Evolutionary conservation across 2,888 invertebrate species (phyloP), one percentile per base, ranked within the genome.

Genomic region (Yponomeuta malinellus): DNA sequence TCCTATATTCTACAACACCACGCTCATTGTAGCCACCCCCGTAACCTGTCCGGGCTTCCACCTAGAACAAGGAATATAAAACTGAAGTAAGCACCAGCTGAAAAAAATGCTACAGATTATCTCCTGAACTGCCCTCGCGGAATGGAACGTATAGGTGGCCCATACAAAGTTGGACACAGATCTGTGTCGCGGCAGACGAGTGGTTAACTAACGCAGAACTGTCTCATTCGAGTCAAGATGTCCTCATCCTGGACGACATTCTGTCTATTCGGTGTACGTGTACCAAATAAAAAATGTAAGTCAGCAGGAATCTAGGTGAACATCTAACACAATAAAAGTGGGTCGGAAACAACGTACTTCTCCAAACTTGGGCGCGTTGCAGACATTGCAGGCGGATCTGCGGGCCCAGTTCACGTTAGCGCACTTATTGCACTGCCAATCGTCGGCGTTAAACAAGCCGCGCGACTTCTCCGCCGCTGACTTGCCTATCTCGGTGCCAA

Each of bases 361-460:
- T 29, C 97, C 98, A 86, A 98, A 97, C 89, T 99, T 99, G 0
- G 99, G 98, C 5, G 99, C 98, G 92, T 99, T 99, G 88, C 99
- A 99, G 93, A 99, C 97, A 88, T 99, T 99, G 90, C 99, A 99
- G 71, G 97, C 97, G 81, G 96, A 96, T 71, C 99, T 94, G 74
- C 98, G 94, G 37, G 99, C 99, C 99, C 98, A 98, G 88, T 99
- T 99, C 12, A 99, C 99, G 89, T 99, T 99, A n/a, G 99, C 99
- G 92, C 99, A 99, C 87, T 99, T 99, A 88, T 97, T 98, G 88
- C 99, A 99, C 84, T 98, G 98, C 99, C 99, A 99, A 89, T 99
- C 99, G 86, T 99, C 99, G 63, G 99, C 99, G 88, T 98, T 98
- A 86, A 95, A 95, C 73, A 98, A 93, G n/a, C 98, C 98, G 78